Evolutionary conservation across 2,888 invertebrate genomes (phyloP).

Genomic region (Platypus cylindrus): DNA sequence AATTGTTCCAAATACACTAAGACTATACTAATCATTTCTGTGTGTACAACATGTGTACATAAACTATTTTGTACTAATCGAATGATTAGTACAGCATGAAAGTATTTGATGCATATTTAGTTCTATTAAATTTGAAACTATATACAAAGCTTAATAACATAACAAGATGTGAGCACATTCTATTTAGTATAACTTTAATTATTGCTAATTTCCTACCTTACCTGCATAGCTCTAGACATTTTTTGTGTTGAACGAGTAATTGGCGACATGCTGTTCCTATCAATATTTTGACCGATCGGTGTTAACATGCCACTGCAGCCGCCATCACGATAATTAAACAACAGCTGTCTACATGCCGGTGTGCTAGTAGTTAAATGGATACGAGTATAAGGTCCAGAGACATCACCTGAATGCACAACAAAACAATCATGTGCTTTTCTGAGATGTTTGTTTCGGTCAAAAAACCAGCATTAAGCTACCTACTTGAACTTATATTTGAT

Average conservation of each 20-base stretch:
- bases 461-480: conserved; percentile 7
- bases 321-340: conserved; percentile 21
- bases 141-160: no score
- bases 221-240: conserved; percentile 83
- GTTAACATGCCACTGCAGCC: conserved; percentile 35
- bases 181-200: no score
- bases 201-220: conserved; percentile 26
- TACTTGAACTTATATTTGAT: conserved; percentile 23
- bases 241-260: conserved; percentile 78
- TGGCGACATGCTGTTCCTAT: conserved; percentile 74
- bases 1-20: no score
- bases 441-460: background rate
- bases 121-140: no score
- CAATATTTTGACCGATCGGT: conserved; percentile 35
- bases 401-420: conserved; percentile 5
- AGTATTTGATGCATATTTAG: no score
- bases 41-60: no score
- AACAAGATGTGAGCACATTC: no score
- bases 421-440: background rate
- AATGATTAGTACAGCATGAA: no score
- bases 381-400: no score
- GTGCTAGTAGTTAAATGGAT: conserved; percentile 36
- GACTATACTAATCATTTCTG: no score
- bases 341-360: conserved; percentile 28
- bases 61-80: no score